Evolutionary conservation across 2,888 invertebrate genomes (phyloP), one percentile per base, ranked within the genome.

Genomic region (Andrena praecox): DNA sequence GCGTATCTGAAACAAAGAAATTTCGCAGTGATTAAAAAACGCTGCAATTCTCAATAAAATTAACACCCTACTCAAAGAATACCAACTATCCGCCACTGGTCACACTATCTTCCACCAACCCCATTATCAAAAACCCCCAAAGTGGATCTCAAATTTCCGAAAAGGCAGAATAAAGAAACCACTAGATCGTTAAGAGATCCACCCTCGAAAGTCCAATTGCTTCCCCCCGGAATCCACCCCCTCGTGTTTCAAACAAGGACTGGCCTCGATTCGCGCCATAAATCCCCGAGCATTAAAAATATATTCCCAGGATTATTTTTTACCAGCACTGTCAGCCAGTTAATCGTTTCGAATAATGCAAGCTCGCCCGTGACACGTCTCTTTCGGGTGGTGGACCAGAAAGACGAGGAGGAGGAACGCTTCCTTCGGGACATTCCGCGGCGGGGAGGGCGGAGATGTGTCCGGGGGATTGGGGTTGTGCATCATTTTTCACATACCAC

Each of bases 401-500:
- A 85, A 87, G 89, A 87, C 85, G 88, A 74, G 84, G 82, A 75
- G 74, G 76, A 69, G 77, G 86, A 89, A 89, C 88, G 84, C 89
- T 90, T 93, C 91, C 91, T 92, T 86, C 88, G 91, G 92, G 91
- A 92, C 91, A 89, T 90, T 90, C 89, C 88, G 85, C 78, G 80
- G 83, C 70, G 69, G 73, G 90, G 88, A 91, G 90, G 90, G 85
- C 74, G 76, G 76, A 83, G 85, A 81, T 85, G 85, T 84, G 86
- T 89, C 84, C 89, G 89, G 87, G 56, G 91, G 90, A 91, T 92
- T 90, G 91, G 93, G 93, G 92, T 89, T 92, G 92, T 92, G 92
- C 93, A 93, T 93, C 93, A 93, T 93, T 93, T 93, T 93, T 93
- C 93, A 93, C 93, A 91, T 93, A 93, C 91, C 90, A 90, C 91